phyloP scores from a whole-genome alignment of 2,113 vertebrate species.

The Eurypyga helias region DNA sequence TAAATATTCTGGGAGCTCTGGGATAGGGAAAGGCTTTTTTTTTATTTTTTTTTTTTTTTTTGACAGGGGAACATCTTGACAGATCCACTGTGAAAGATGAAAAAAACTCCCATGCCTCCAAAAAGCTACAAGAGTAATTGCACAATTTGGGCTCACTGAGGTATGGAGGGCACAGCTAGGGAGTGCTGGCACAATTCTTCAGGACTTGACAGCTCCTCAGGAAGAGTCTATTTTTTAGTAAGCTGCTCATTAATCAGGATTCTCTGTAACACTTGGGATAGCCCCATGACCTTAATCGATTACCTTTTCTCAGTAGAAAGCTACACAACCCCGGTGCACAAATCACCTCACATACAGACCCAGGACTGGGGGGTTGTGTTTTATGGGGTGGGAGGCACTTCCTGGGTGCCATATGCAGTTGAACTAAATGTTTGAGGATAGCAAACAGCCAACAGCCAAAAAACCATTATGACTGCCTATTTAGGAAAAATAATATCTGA shows the following conservation, averaged over 20 bases:
- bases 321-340: not conserved
- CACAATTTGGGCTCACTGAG: conserved; percentile 49
- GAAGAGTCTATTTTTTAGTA: conserved; percentile 19
- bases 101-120: not conserved
- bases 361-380: not conserved
- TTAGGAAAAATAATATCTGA: not conserved
- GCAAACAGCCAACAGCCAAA: not conserved
- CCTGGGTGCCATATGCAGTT: not conserved
- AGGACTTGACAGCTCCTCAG: conserved; percentile 28
- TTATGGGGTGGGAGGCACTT: not conserved
- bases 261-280: not conserved
- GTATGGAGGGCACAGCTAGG: conserved; percentile 28
- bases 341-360: not conserved
- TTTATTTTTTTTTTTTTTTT: not conserved
- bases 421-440: not conserved
- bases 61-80: not conserved
- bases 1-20: not conserved
- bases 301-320: not conserved
- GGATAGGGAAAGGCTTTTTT: not conserved
- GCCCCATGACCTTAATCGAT: not conserved
- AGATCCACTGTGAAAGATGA: not conserved
- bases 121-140: conserved; percentile 50
- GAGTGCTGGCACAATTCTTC: conserved; percentile 22
- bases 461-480: not conserved
- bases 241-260: conserved; percentile 36